Evolutionary conservation across 2,797 vertebrate genomes (phyloP).

Genomic region (Gymnopithys bicolor): DNA sequence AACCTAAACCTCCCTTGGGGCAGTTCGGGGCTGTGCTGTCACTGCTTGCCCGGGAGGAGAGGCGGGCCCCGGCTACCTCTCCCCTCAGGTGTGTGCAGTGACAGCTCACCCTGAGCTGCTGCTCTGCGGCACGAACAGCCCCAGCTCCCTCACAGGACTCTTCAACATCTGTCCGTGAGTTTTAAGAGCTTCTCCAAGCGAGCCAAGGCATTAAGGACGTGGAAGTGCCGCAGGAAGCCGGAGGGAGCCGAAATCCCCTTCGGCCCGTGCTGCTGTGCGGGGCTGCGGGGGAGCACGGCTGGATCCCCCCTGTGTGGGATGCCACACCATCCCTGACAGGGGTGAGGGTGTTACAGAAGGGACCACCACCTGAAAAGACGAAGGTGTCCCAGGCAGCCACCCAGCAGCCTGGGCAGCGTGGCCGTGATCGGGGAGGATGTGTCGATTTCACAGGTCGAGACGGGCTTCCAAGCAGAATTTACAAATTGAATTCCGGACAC

Average conservation of each 20-base stretch:
- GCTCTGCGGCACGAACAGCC: neutral
- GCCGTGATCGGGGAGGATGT: neutral
- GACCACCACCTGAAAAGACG: accelerated
- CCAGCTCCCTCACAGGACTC: neutral
- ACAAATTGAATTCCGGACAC: neutral
- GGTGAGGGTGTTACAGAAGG: accelerated
- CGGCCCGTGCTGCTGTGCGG: accelerated
- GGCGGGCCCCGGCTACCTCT: accelerated
- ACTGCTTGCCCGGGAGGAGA: neutral
- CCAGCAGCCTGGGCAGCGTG: accelerated
- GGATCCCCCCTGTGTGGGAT: accelerated
- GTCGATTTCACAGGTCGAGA: accelerated
- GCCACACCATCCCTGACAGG: accelerated
- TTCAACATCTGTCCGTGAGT: no score
- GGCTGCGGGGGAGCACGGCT: accelerated
- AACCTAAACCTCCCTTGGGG: accelerated
- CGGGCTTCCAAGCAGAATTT: no score
- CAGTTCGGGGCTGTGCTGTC: accelerated
- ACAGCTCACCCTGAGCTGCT: neutral
- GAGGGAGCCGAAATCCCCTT: accelerated
- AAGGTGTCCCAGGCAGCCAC: accelerated
- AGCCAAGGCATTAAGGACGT: accelerated
- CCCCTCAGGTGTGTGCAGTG: accelerated
- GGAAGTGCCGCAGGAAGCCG: accelerated
- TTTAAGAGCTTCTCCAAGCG: neutral